Percentiles rank a stretch among this genome's conserved stretches.
phyloP scores from a whole-genome alignment of 2,888 invertebrate species.

The Aelia acuminata region DNA sequence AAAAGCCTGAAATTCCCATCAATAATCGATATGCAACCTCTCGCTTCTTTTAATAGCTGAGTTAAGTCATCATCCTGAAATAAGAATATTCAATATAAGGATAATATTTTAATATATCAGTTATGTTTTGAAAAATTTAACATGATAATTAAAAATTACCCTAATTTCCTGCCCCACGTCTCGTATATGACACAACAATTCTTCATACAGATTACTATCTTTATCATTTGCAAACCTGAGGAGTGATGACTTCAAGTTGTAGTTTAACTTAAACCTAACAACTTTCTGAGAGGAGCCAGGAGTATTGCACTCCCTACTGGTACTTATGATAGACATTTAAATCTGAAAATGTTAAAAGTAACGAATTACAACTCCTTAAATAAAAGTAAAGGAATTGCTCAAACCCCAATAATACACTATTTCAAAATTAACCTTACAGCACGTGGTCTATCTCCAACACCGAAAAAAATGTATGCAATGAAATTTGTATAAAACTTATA shows the following conservation, averaged over 20 bases:
- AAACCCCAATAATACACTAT: not conserved
- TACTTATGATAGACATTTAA: constrained; percentile 60
- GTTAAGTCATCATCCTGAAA: constrained; percentile 74
- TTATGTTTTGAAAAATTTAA: not conserved
- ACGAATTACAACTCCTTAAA: too few species aligned
- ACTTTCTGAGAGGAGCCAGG: constrained; percentile 61
- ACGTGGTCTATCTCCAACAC: not conserved
- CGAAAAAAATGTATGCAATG: not conserved
- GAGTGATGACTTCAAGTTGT: constrained; percentile 71
- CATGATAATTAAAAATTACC: constrained; percentile 66
- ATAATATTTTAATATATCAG: constrained; percentile 40
- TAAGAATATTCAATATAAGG: constrained; percentile 22
- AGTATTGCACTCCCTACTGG: constrained; percentile 49
- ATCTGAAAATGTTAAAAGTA: constrained; percentile 56
- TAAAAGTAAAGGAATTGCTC: too few species aligned
- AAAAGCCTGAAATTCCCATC: constrained; percentile 74
- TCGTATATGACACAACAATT: constrained; percentile 72
- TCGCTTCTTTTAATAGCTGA: constrained; percentile 73
- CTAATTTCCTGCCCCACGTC: constrained; percentile 71
- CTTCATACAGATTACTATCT: constrained; percentile 71
- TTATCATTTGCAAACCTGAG: constrained; percentile 70
- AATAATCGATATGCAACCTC: constrained; percentile 74
- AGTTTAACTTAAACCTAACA: constrained; percentile 72
- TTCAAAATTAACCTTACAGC: not conserved
- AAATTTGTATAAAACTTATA: not conserved